phyloP scores from a whole-genome alignment of 2,113 vertebrate species.

The Tretioscincus oriximinensis region DNA sequence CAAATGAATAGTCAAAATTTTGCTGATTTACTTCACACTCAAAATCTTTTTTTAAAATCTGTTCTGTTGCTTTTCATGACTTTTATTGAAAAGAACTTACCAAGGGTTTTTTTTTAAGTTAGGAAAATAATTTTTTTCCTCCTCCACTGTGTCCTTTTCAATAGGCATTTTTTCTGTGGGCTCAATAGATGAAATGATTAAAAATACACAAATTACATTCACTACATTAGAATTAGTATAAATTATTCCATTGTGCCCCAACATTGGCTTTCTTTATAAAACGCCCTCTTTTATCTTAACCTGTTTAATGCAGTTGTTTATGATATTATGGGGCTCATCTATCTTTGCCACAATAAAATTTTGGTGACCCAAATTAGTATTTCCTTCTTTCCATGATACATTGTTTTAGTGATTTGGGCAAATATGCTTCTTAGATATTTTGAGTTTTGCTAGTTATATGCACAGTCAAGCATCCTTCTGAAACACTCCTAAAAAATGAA shows the following conservation, averaged over 20 bases:
- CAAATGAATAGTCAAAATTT: background rate
- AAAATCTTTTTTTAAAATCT: background rate
- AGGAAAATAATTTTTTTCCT: background rate
- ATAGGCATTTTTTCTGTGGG: background rate
- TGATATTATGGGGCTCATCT: conserved; percentile 7
- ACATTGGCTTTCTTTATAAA: background rate
- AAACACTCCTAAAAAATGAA: background rate
- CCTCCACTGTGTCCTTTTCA: conserved; percentile 14
- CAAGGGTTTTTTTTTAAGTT: background rate
- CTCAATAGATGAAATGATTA: background rate
- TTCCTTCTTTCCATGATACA: background rate
- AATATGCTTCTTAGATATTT: background rate
- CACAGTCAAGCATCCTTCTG: background rate
- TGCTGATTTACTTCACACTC: background rate
- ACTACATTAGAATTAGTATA: background rate
- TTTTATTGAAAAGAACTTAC: background rate
- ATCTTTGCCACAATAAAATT: background rate
- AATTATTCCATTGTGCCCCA: background rate
- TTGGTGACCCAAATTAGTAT: background rate
- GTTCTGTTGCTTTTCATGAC: background rate
- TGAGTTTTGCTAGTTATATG: background rate
- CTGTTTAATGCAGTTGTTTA: background rate
- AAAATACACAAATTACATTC: background rate
- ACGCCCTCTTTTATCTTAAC: background rate
- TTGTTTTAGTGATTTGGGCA: background rate